Conservation (phyloP, 2,888 invertebrate genomes). For the Macrosoma leucophasiata region DNA sequence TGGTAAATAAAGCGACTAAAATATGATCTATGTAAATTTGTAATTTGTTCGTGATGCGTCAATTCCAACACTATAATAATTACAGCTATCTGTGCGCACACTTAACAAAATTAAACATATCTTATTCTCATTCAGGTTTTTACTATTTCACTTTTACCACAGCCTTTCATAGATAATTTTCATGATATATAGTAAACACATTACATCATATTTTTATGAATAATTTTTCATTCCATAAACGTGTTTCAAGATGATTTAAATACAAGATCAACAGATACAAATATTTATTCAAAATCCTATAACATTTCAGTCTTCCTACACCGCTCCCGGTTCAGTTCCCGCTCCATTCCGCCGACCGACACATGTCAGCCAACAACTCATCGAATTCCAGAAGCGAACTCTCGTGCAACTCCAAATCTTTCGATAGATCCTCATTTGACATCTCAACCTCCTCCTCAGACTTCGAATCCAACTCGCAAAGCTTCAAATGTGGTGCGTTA, state of each 20-base stretch:
- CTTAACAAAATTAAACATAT: no score
- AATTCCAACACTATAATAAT: no score
- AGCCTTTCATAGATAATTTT: neutral
- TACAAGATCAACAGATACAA: slow-evolving; percentile 16
- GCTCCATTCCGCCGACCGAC: slow-evolving; percentile 78
- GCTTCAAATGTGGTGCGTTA: slow-evolving; percentile 75
- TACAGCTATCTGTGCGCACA: no score
- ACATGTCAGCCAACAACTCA: slow-evolving; percentile 82
- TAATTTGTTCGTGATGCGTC: no score
- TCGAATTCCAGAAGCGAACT: slow-evolving; percentile 84
- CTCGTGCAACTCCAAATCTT: slow-evolving; percentile 84
- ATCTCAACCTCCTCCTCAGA: slow-evolving; percentile 36
- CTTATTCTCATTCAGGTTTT: no score
- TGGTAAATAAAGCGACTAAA: no score
- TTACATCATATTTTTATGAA: slow-evolving; percentile 2
- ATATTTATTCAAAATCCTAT: slow-evolving; percentile 22
- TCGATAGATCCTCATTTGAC: slow-evolving; percentile 76
- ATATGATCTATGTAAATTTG: no score
- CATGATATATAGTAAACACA: slow-evolving; percentile 2
- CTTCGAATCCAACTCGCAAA: slow-evolving; percentile 38
- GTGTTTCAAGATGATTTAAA: no score
- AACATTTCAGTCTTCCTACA: slow-evolving; percentile 34
- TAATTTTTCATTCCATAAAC: slow-evolving; percentile 9
- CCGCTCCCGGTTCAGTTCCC: slow-evolving; percentile 42
- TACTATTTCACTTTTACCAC: no score